Evolutionary conservation across 2,797 vertebrate species (phyloP), one percentile per base, ranked within the genome.

Genomic region (Onychomys torridus): DNA sequence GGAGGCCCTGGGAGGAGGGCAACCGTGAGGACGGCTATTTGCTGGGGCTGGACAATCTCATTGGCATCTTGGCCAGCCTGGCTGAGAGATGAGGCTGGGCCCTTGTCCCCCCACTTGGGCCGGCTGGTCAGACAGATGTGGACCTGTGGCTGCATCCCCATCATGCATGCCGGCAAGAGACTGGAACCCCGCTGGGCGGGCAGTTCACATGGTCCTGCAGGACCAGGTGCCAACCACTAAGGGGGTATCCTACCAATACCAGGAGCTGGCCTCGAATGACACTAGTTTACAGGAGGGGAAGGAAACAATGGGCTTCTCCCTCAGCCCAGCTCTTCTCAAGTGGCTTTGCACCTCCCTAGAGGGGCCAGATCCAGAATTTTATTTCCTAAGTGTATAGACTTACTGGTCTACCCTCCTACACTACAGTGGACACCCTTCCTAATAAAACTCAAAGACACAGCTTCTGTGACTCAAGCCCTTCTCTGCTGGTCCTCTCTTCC

Each of bases 21-120:
- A 99, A 99, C 98, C 99, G 99, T 19, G 99, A 99, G 97, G 99
- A 99, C 12, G 99, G 99, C 65, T 99, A 99, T 97, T 99, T 99
- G 97, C 98, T 99, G 99, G 99, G 99, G 59, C 98, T 99, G 98
- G 99, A 99, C 98, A 99, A 99, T 99, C 99, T 99, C 97, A 99
- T 99, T 96, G 96, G 98, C 95, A 99, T 99, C 97, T 98, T 99
- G 97, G 98, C 98, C 97, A 98, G 97, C 95, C 98, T 99, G 90
- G 98, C 98, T 6, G 98, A 98, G 97, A 99, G 99, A 99, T 99
- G 98, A 98, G 93, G 90, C 91, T 71, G 94, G 96, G 97, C 93
- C 90, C 95, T 84, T 79, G 69, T 91, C 85, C 34, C 79, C 32
- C 6, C 1, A 7, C 5, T 16, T 76, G 27, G 73, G 86, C 92